phyloP scores from a whole-genome alignment of 2,888 invertebrate species.

The Aporophyla nigra region DNA sequence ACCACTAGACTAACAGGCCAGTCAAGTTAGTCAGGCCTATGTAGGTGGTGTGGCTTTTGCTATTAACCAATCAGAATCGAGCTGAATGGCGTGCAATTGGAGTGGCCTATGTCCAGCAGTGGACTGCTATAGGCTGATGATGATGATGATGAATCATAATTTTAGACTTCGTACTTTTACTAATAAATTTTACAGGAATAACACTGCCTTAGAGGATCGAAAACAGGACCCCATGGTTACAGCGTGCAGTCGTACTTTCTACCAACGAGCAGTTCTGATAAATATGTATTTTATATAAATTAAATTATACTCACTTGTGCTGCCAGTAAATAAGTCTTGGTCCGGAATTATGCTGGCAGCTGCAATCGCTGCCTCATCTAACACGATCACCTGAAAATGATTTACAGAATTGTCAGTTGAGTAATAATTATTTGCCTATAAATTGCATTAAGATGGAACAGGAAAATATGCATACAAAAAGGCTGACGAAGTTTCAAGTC shows the following conservation, averaged over 20 bases:
- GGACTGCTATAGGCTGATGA: too few relatives aligned
- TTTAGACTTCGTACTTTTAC: too few relatives aligned
- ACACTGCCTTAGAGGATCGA: too few relatives aligned
- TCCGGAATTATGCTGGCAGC: conserved; percentile 88
- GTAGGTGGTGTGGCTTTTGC: too few relatives aligned
- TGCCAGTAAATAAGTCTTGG: conserved; percentile 85
- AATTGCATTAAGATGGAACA: background rate
- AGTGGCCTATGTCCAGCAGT: too few relatives aligned
- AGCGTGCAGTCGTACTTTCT: too few relatives aligned
- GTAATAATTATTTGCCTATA: background rate
- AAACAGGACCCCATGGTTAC: background rate
- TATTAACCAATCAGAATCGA: too few relatives aligned
- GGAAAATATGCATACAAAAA: background rate
- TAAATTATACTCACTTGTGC: conserved; percentile 81
- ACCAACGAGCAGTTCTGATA: background rate
- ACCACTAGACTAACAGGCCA: too few relatives aligned
- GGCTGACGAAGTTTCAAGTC: background rate
- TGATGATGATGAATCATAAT: too few relatives aligned
- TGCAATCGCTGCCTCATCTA: conserved; percentile 88
- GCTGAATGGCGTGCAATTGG: too few relatives aligned
- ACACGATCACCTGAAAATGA: conserved; percentile 85
- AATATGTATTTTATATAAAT: background rate
- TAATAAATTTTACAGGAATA: too few relatives aligned
- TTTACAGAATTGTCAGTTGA: background rate
- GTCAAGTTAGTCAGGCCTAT: too few relatives aligned